A percentile compares a stretch with the other conserved stretches of the same genome.
These are phyloP conservation scores for Mus pahari DNA, from an alignment of 2,113 vertebrate species.

Conservation along the genomic window DNA sequence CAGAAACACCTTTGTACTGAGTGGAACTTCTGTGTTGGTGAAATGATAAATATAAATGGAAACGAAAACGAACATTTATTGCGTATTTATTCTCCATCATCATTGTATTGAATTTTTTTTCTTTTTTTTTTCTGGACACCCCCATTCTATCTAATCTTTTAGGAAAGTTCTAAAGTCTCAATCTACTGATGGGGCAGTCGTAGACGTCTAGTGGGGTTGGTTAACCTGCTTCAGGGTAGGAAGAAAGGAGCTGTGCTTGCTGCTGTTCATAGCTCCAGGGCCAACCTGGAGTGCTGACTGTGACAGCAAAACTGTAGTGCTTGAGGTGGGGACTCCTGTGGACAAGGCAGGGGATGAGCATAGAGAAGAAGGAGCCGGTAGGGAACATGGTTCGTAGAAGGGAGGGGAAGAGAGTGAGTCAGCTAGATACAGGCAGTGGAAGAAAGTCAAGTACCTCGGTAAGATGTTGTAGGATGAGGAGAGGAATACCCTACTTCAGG, in stretches of 20 bases:
- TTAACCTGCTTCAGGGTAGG: background rate
- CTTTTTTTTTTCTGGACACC: background rate
- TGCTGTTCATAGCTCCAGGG: background rate
- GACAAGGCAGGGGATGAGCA: background rate
- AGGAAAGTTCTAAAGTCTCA: background rate
- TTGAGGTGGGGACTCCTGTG: background rate
- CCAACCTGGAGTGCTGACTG: background rate
- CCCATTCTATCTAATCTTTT: background rate
- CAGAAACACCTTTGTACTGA: background rate
- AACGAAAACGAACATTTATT: constrained; percentile 20
- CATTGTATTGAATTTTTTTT: background rate
- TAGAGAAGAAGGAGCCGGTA: background rate
- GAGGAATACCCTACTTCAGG: background rate
- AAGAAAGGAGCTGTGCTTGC: background rate
- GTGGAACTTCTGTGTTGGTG: constrained; percentile 3
- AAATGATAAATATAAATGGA: background rate
- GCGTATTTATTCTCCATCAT: background rate
- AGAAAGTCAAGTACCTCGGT: background rate
- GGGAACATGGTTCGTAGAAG: background rate
- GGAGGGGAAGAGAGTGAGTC: background rate
- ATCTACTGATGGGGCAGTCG: background rate
- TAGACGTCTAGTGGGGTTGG: background rate
- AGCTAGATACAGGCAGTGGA: background rate
- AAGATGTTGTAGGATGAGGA: background rate
- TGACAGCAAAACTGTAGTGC: background rate